Evolutionary conservation across 2,888 invertebrate genomes (phyloP).

Genomic region (Carabus problematicus): DNA sequence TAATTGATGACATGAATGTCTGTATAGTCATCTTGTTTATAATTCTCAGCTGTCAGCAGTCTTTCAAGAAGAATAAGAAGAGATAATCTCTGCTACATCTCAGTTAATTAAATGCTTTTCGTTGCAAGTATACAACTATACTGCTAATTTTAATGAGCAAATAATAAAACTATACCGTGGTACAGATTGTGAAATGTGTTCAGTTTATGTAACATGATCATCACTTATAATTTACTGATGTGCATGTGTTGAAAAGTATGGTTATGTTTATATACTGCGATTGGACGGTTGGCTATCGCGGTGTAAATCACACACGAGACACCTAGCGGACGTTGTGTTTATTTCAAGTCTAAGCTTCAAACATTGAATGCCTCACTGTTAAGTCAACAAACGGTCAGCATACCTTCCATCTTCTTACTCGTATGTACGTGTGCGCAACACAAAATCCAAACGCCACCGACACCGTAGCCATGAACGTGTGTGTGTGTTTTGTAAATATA

Average conservation of each 20-base stretch:
- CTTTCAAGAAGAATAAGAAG: too few relatives aligned
- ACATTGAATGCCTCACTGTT: conserved; percentile 36
- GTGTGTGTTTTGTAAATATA: conserved; percentile 8
- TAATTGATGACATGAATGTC: too few relatives aligned
- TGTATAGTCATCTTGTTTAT: too few relatives aligned
- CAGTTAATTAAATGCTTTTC: too few relatives aligned
- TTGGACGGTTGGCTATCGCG: conserved; percentile 18
- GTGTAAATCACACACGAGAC: conserved; percentile 40
- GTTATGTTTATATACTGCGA: conserved; percentile 4
- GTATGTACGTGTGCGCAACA: not conserved
- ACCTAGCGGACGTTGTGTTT: conserved; percentile 43
- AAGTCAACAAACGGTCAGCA: conserved; percentile 33
- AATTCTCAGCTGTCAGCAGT: too few relatives aligned
- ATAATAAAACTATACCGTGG: too few relatives aligned
- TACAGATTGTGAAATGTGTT: not conserved
- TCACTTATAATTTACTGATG: not conserved
- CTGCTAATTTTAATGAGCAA: too few relatives aligned
- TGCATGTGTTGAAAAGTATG: not conserved
- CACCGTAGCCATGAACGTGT: conserved; percentile 14
- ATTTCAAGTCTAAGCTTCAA: conserved; percentile 40
- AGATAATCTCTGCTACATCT: too few relatives aligned
- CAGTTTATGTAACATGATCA: not conserved
- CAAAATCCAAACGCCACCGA: too few relatives aligned
- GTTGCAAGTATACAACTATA: too few relatives aligned
- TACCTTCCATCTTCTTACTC: conserved; percentile 26